Evolutionary conservation across 2,888 invertebrate species (phyloP), one percentile per base, ranked within the genome.

Genomic region (Incurvaria masculella): DNA sequence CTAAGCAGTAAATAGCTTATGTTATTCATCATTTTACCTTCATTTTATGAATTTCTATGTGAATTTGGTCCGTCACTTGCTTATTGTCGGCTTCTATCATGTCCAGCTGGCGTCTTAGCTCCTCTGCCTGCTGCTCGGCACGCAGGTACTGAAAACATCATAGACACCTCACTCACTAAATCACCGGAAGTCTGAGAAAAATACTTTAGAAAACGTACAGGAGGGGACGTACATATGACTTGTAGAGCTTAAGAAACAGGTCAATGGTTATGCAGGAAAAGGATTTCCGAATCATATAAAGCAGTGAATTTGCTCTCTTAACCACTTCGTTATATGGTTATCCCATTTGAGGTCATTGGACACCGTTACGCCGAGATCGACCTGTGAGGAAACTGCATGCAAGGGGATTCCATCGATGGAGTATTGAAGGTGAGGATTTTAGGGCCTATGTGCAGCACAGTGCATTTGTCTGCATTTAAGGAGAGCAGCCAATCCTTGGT

Each of bases 41-140:
- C 70, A 75, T 73, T 52, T 68, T 73, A 52, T 74, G 75, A 50
- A 76, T 70, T 61, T 76, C 75, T 8, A 71, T 58, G 49, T 74
- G 72, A 50, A 76, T 72, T 57, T 74, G 75, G 52, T 75, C 75
- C 0, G 74, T 70, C 0, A 75, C 70, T 57, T 73, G 75, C 53
- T 69, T 72, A 48, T 69, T 74, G 46, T 75, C 75, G 21, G 57
- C 66, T 41, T 74, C 75, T 45, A 69, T 67, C 0, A 70, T 51
- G 38, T 73, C 71, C 39, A 71, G 51, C 50, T 73, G 70, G 8
- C 72, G 59, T 51, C 62, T 69, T 20, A 69, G 51, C 52, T 75
- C 75, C 55, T 72, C 72, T 0, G 66, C 74, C 52, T 70, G 68
- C 51, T 75, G 73, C 45, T 74, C 70, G 1, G 75, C 74, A 63